phyloP scores from a whole-genome alignment of 2,113 vertebrate species.

The Colistium nudipinnis region DNA sequence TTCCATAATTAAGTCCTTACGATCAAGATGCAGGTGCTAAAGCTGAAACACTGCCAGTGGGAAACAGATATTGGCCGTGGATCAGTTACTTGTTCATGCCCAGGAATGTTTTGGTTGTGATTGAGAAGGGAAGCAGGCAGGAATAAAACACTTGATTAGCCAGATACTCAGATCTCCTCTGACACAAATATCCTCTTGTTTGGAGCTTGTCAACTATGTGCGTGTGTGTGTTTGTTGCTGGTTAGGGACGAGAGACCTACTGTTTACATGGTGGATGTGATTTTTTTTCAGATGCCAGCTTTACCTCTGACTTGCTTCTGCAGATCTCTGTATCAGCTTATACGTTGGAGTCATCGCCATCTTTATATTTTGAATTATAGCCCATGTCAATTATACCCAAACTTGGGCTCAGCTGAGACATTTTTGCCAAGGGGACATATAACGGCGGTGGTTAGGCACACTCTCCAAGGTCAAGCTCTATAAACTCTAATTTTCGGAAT shows the following conservation, averaged over 20 bases:
- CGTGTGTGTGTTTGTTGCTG: constrained; percentile 1
- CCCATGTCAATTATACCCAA: constrained; percentile 38
- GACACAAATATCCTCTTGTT: constrained; percentile 3
- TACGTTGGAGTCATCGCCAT: constrained; percentile 5
- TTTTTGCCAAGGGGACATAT: constrained; percentile 19
- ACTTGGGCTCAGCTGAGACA: constrained; percentile 11
- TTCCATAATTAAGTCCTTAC: constrained; percentile 51
- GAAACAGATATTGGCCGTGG: constrained; percentile 54
- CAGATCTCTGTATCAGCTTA: neutral
- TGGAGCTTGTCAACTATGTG: neutral
- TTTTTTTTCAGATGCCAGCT: constrained; percentile 1
- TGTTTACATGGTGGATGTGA: neutral
- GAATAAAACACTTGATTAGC: constrained; percentile 41
- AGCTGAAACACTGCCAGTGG: constrained; percentile 48
- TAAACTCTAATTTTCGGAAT: constrained; percentile 41
- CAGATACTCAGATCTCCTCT: constrained; percentile 30
- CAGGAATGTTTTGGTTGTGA: constrained; percentile 49
- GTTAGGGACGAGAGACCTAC: neutral
- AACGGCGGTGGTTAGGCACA: constrained; percentile 36
- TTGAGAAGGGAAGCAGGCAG: constrained; percentile 44
- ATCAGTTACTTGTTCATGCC: constrained; percentile 53
- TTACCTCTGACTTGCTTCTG: neutral
- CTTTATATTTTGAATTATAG: constrained; percentile 39
- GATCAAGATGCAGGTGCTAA: constrained; percentile 49
- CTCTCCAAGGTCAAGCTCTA: constrained; percentile 41